phyloP scores from a whole-genome alignment of 2,797 vertebrate genomes.

The Enoplosus armatus region DNA sequence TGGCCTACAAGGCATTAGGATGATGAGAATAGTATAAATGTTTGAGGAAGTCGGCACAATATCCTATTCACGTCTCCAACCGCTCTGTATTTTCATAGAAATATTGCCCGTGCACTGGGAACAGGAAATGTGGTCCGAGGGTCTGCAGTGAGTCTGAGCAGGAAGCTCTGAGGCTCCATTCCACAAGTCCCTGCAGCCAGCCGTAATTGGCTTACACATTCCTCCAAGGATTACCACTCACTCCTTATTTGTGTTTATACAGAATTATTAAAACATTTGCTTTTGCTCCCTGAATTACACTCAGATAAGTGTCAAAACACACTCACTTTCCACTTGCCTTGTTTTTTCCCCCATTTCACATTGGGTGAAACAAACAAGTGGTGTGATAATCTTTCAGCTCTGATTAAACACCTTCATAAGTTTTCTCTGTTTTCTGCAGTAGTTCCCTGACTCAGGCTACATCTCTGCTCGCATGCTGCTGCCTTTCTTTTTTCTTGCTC shows the following conservation, averaged over 20 bases:
- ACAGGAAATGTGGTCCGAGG: constrained; percentile 68
- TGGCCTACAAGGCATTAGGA: constrained; percentile 42
- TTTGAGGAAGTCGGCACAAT: constrained; percentile 45
- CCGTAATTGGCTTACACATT: constrained; percentile 78
- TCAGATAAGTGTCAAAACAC: constrained; percentile 66
- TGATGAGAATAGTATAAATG: constrained; percentile 45
- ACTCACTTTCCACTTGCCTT: constrained; percentile 18
- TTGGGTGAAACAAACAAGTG: constrained; percentile 34
- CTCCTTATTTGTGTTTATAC: constrained; percentile 70
- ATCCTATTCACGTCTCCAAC: constrained; percentile 50
- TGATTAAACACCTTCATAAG: neutral
- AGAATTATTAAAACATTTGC: constrained; percentile 66
- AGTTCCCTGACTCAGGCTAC: neutral
- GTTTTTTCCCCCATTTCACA: neutral
- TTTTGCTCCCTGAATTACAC: constrained; percentile 63
- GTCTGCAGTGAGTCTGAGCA: constrained; percentile 60
- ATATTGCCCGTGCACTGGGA: constrained; percentile 22
- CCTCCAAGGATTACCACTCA: constrained; percentile 72
- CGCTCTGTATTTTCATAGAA: constrained; percentile 58
- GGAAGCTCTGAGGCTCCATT: constrained; percentile 69
- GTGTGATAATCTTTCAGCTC: neutral
- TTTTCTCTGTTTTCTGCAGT: neutral
- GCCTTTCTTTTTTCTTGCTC: neutral
- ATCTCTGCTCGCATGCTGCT: neutral
- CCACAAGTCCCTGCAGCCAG: constrained; percentile 65